phyloP scores from a whole-genome alignment of 2,888 invertebrate genomes.

The Caradrina clavipalpis region DNA sequence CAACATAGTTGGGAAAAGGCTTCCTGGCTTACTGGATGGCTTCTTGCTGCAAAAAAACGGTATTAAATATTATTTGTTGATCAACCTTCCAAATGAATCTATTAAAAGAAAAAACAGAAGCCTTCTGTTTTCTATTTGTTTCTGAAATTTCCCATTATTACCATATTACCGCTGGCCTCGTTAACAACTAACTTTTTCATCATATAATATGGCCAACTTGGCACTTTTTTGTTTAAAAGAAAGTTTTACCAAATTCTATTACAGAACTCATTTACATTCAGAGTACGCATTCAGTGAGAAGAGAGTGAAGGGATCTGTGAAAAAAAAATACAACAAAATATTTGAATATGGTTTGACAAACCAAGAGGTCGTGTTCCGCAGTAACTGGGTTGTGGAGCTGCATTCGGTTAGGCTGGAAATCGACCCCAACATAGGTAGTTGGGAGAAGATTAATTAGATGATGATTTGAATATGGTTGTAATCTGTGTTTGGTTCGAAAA shows the following conservation, averaged over 20 bases:
- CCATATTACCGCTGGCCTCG: slow-evolving; percentile 56
- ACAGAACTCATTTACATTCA: slow-evolving; percentile 80
- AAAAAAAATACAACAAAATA: slow-evolving; percentile 11
- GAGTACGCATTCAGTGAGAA: slow-evolving; percentile 67
- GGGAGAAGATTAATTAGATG: too few species aligned
- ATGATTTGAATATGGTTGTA: too few species aligned
- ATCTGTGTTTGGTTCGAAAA: too few species aligned
- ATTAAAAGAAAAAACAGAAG: slow-evolving; percentile 11
- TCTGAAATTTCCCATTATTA: slow-evolving; percentile 14
- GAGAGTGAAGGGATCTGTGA: slow-evolving; percentile 70
- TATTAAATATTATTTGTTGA: slow-evolving; percentile 10
- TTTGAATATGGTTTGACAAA: slow-evolving; percentile 42
- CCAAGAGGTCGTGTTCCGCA: too few species aligned
- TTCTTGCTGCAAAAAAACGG: too few species aligned
- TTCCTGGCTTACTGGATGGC: too few species aligned
- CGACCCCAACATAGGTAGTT: too few species aligned
- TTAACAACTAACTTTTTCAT: slow-evolving; percentile 72
- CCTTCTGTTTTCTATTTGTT: slow-evolving; percentile 11
- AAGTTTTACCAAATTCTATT: slow-evolving; percentile 81
- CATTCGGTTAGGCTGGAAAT: too few species aligned
- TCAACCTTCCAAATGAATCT: slow-evolving; percentile 8
- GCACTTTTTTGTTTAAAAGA: slow-evolving; percentile 73
- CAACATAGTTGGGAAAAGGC: too few species aligned
- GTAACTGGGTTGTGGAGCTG: too few species aligned
- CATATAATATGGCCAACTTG: slow-evolving; percentile 67